Base-by-base conservation (phyloP, 1,140 invertebrate genomes). In the Potamilus streckersoni region DNA sequence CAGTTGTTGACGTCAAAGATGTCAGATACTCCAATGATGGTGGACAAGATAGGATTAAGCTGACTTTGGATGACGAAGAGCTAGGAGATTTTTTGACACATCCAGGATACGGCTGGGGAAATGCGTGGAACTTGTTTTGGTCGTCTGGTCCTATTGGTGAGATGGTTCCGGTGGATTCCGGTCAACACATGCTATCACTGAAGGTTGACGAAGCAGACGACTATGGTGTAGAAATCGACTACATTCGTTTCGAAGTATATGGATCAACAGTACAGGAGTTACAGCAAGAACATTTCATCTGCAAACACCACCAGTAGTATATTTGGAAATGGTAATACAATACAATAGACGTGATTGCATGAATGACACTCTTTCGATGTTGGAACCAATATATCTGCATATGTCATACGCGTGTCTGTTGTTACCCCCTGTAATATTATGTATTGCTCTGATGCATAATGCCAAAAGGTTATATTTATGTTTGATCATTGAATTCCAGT, bases 11-110 rank as follows among this genome's bases (percentile, higher is more conserved):
- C 0, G 64, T 79, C n/a, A 31, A 64, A n/a, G 73, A 79, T 57
- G 71, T 81, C 17, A 63, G 79, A 16, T 81, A 79, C 66, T 81
- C 79, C 16, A 80, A 80, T 59, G 79, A 80, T 70, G 79, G 79
- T 17, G 79, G 62, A 19, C n/a, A 64, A n/a, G 76, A 81, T 31
- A 61, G 19, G 16, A 66, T 81, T 23, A 69, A 69, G 4, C 20
- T 81, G 3, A 58, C 49, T n/a, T 49, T 79, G 56, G 70, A 81
- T 63, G 76, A 57, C 55, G 23, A 63, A 17, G 38, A 67, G n/a
- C 27, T 79, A 4, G 78, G 73, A 8, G 15, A 57, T 4, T 74
- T 79, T 31, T 60, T 60, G 38, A 74, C 78, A 16, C 15, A 16
- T 31, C 23, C 58, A 13, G 62, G 63, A 17, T 71, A 23, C 64